phyloP scores from a whole-genome alignment of 2,113 vertebrate genomes.

The Nasalis larvatus region DNA sequence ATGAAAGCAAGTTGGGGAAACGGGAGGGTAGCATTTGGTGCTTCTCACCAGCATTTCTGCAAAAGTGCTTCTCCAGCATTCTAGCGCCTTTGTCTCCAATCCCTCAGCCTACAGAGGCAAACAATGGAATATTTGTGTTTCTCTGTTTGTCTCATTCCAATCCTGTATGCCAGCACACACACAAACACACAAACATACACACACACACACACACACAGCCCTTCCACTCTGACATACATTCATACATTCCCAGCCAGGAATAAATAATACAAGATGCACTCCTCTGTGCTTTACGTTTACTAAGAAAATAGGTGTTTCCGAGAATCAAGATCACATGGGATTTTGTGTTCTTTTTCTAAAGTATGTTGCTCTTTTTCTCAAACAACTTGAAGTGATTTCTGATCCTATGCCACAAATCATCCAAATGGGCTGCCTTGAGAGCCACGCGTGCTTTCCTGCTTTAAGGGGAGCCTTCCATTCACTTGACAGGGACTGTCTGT shows the following conservation, averaged over 20 bases:
- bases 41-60: background rate
- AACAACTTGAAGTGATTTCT: slow-evolving; percentile 55
- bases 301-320: slow-evolving; percentile 72
- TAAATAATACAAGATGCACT: slow-evolving; percentile 54
- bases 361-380: slow-evolving; percentile 34
- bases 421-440: background rate
- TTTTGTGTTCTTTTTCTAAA: slow-evolving; percentile 65
- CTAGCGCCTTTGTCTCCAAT: background rate
- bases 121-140: slow-evolving; percentile 50
- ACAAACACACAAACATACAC: no score
- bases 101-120: slow-evolving; percentile 38
- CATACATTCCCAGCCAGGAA: slow-evolving; percentile 32
- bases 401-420: slow-evolving; percentile 53
- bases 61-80: slow-evolving; percentile 58
- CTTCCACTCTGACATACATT: slow-evolving; percentile 32
- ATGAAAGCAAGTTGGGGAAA: background rate
- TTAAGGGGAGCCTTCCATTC: background rate
- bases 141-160: background rate
- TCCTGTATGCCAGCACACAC: background rate
- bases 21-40: background rate
- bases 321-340: slow-evolving; percentile 51
- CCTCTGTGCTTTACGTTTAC: slow-evolving; percentile 28
- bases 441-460: background rate
- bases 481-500: background rate
- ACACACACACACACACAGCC: background rate